Evolutionary conservation across 2,797 vertebrate species (phyloP), one percentile per base, ranked within the genome.

Genomic region (Phrynocephalus guinanensis): DNA sequence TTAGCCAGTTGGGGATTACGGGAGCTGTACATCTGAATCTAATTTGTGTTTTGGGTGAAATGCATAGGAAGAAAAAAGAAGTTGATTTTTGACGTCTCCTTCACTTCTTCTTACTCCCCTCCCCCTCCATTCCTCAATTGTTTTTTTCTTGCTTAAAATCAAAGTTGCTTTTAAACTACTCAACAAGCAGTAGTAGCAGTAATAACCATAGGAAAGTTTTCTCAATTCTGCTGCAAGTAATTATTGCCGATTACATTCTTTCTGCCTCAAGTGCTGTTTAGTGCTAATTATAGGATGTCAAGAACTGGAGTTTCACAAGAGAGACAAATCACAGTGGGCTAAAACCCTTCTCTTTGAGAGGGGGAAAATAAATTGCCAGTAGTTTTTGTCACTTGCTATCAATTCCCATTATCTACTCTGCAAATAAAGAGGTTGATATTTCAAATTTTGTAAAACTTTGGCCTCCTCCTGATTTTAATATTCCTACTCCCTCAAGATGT

Each of bases 171-270:
- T 89, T 85, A 79, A 86, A 89, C 78, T 91, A 83, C 0, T 8
- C 88, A 66, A 38, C 91, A 85, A 82, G 67, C 22, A 86, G 86
- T 78, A 91, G 91, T 88, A 0, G 20, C 86, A 76, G 82, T 68
- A 86, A 68, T 89, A 88, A 86, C 84, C 89, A 81, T 66, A 88
- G 89, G 79, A 87, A 91, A 88, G 82, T 86, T 92, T 93, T 93
- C 86, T 92, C 66, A 82, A 66, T 84, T 90, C 86, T 87, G 48
- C 88, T 87, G 22, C 0, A 95, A 94, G 86, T 88, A 86, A 76
- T 94, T 93, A 88, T 88, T 93, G 83, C 82, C 92, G 81, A 90
- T 94, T 94, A 90, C 84, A 86, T 90, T 90, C 86, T 88, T 93
- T 87, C 89, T 91, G 91, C 87, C 90, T 92, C 3, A 63, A 94